These are phyloP conservation scores for Eciton burchellii DNA, from an alignment of 1,140 invertebrate genomes.

Conservation along the genomic window DNA sequence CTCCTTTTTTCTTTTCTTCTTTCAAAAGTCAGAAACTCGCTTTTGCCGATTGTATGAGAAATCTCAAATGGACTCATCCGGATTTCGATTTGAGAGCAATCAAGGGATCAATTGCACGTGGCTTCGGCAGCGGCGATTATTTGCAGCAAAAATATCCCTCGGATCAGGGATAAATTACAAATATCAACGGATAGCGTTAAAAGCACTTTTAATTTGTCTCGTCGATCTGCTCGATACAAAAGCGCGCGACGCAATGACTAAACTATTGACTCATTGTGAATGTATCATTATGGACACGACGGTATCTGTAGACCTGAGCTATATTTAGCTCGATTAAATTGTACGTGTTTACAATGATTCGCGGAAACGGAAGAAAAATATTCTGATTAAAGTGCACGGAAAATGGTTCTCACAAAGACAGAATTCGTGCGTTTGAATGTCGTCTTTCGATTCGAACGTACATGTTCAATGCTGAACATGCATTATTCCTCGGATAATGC, in stretches of 20 bases:
- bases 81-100: slow-evolving; percentile 30
- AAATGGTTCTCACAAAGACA: too few species aligned
- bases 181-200: slow-evolving; percentile 23
- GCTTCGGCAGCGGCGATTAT: background rate
- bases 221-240: background rate
- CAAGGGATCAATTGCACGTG: background rate
- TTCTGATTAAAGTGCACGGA: too few species aligned
- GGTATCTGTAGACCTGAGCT: background rate
- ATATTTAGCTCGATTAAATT: background rate
- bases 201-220: slow-evolving; percentile 15
- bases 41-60: slow-evolving; percentile 19
- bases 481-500: too few species aligned
- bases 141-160: slow-evolving; percentile 10
- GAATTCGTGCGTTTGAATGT: too few species aligned
- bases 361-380: background rate
- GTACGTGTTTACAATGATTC: background rate
- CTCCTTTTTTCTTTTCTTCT: background rate
- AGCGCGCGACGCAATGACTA: background rate
- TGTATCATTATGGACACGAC: too few species aligned
- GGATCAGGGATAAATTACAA: slow-evolving; percentile 17
- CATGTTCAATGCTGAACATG: too few species aligned
- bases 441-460: too few species aligned
- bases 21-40: slow-evolving; percentile 10
- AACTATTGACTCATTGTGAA: too few species aligned
- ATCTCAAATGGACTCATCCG: slow-evolving; percentile 3